Conservation (phyloP, 2,113 vertebrate species). For the Coptodon rendalli region DNA sequence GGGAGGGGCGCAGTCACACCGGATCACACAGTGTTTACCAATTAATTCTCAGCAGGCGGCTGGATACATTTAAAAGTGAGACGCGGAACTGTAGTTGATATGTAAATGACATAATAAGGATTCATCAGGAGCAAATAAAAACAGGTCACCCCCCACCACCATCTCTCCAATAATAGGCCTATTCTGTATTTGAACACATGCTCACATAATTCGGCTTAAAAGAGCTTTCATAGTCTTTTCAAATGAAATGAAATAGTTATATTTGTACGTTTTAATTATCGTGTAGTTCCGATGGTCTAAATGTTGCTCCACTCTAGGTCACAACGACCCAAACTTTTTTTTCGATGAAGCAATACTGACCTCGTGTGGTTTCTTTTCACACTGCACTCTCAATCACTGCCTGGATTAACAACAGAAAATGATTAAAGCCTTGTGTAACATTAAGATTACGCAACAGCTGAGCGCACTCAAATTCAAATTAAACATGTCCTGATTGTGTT, state of each 20-base stretch:
- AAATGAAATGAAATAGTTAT: not conserved
- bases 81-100: not conserved
- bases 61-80: not conserved
- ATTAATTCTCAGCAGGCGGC: not conserved
- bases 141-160: not conserved
- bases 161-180: not conserved
- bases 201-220: not conserved
- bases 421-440: not conserved
- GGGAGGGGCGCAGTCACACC: not conserved
- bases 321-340: not conserved
- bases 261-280: not conserved
- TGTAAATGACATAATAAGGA: not conserved
- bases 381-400: not conserved
- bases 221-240: not conserved
- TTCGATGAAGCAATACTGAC: slow-evolving; percentile 18
- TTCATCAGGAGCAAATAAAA: not conserved
- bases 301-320: not conserved
- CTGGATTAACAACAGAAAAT: not conserved
- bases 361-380: not conserved
- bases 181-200: not conserved
- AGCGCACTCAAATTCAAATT: not conserved
- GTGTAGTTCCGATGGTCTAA: not conserved
- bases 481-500: not conserved
- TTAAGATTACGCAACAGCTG: not conserved
- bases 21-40: not conserved